These are phyloP conservation scores for Erinaceus europaeus DNA, from an alignment of 2,113 vertebrate species.

Conservation along the genomic window DNA sequence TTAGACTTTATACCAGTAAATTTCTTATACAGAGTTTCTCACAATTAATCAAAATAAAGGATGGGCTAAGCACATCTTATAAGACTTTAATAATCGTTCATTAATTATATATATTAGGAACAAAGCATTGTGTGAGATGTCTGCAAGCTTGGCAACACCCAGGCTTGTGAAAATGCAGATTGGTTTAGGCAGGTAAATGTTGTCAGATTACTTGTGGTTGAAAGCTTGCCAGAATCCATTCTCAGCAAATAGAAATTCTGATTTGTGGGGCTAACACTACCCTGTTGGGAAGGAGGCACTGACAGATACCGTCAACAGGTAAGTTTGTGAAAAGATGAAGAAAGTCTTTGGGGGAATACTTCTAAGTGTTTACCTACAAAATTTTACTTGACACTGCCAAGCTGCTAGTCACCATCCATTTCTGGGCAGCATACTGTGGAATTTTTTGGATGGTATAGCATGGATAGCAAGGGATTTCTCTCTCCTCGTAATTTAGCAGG, in stretches of 20 bases:
- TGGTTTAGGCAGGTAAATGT: slow-evolving; percentile 77
- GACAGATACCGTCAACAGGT: slow-evolving; percentile 61
- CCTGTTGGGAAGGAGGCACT: slow-evolving; percentile 56
- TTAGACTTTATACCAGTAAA: slow-evolving; percentile 62
- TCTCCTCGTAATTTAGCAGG: background rate
- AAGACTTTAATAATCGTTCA: slow-evolving; percentile 67
- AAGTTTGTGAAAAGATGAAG: slow-evolving; percentile 46
- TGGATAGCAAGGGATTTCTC: slow-evolving; percentile 7
- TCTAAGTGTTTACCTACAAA: slow-evolving; percentile 46
- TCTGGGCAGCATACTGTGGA: background rate
- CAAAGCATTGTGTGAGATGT: slow-evolving; percentile 61
- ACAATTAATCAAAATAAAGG: slow-evolving; percentile 39
- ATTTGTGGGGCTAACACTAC: slow-evolving; percentile 18
- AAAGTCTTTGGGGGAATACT: slow-evolving; percentile 47
- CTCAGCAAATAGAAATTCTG: slow-evolving; percentile 68
- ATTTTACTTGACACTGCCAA: slow-evolving; percentile 57
- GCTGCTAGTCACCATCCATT: slow-evolving; percentile 29
- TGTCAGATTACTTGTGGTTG: slow-evolving; percentile 63
- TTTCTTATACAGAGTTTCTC: slow-evolving; percentile 57
- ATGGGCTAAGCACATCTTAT: slow-evolving; percentile 30
- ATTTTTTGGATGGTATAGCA: slow-evolving; percentile 35
- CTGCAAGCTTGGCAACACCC: slow-evolving; percentile 67
- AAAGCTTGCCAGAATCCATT: slow-evolving; percentile 56
- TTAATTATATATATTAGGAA: slow-evolving; percentile 75
- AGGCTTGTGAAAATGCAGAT: slow-evolving; percentile 60